These are phyloP conservation scores for Hemibagrus guttatus DNA, from an alignment of 2,797 vertebrate genomes.

Conservation along the genomic window DNA sequence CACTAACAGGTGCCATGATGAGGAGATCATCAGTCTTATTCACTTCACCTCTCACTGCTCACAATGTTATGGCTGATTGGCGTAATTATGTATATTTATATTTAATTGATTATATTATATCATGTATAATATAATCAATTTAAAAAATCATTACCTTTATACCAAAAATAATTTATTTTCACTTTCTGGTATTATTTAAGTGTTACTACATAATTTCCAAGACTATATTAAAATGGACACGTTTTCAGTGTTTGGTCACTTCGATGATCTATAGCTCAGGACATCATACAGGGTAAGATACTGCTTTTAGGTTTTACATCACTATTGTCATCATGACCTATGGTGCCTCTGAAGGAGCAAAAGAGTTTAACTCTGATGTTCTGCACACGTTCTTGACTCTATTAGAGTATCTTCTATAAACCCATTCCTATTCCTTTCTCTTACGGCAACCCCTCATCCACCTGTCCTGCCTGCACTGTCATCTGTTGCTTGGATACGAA, in stretches of 20 bases:
- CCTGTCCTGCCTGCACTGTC: constrained; percentile 19
- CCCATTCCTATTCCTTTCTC: neutral
- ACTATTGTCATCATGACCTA: neutral
- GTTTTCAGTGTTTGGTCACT: neutral
- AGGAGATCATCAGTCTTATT: no score
- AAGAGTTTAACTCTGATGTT: neutral
- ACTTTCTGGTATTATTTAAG: neutral
- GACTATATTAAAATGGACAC: neutral
- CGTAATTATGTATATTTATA: no score
- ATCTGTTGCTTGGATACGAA: neutral
- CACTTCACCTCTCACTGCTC: no score
- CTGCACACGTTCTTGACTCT: neutral
- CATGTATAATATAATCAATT: no score
- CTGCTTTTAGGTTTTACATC: neutral
- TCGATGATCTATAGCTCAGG: neutral
- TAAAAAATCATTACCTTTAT: neutral
- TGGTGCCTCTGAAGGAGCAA: neutral
- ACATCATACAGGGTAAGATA: neutral
- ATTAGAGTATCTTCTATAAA: neutral
- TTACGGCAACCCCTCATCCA: neutral
- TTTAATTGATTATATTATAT: no score
- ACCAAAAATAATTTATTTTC: neutral
- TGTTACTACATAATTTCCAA: neutral
- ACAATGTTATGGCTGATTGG: no score
- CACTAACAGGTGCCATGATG: no score